Evolutionary conservation across 1,140 invertebrate species (phyloP).

Genomic region (Drosophila biarmipes): DNA sequence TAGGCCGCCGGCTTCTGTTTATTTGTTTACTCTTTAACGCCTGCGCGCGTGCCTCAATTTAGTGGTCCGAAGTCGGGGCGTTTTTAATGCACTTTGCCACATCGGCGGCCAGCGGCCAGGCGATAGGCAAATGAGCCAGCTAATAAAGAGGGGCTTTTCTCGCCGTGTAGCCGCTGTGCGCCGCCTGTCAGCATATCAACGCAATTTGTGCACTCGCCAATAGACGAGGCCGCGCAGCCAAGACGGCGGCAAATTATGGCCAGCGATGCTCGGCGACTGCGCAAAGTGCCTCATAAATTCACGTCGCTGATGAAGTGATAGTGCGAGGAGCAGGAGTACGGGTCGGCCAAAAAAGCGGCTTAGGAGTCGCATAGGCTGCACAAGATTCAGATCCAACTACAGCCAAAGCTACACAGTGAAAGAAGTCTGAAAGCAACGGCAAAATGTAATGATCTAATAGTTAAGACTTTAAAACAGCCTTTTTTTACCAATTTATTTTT

Average conservation of each 20-base stretch:
- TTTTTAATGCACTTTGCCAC: constrained; percentile 63
- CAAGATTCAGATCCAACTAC: constrained; percentile 17
- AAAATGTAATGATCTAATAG: too few species aligned
- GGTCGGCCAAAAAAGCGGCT: constrained; percentile 13
- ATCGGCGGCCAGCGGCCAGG: constrained; percentile 1
- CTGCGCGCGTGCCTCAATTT: constrained; percentile 82
- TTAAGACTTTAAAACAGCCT: too few species aligned
- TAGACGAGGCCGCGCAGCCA: constrained; percentile 58
- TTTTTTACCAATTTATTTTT: too few species aligned
- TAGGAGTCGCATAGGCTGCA: constrained; percentile 30
- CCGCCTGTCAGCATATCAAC: constrained; percentile 80
- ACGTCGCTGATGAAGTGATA: constrained; percentile 82
- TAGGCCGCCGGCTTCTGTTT: constrained; percentile 41
- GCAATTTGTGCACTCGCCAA: constrained; percentile 81
- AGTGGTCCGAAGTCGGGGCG: constrained; percentile 38
- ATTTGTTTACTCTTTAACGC: constrained; percentile 62
- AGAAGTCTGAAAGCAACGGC: too few species aligned
- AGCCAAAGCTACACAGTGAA: background rate
- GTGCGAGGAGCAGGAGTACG: constrained; percentile 42
- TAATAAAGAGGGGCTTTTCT: constrained; percentile 49
- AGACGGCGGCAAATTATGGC: constrained; percentile 72
- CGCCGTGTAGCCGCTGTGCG: constrained; percentile 58
- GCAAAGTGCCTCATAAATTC: constrained; percentile 82
- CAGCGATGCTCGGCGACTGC: constrained; percentile 74
- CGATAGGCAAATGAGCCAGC: constrained; percentile 79